These are phyloP conservation scores for Caradrina clavipalpis DNA, from an alignment of 2,888 invertebrate genomes.

Conservation along the genomic window DNA sequence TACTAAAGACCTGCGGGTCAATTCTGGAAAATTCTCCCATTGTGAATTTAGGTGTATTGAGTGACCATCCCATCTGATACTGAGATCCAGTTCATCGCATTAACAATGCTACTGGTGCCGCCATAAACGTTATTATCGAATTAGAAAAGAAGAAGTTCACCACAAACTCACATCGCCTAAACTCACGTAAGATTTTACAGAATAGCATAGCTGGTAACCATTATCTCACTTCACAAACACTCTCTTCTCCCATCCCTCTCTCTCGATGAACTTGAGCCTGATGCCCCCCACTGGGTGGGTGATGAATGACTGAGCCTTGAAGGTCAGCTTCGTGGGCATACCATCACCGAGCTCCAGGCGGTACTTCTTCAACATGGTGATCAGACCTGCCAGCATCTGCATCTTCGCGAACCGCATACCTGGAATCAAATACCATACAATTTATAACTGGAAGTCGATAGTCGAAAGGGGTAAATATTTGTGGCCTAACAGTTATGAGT, in stretches of 20 bases:
- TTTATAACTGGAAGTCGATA: not conserved
- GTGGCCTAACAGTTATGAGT: no score
- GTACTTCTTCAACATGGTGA: conserved; percentile 73
- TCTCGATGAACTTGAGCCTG: conserved; percentile 58
- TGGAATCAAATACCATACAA: conserved; percentile 14
- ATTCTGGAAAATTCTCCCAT: no score
- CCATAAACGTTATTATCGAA: no score
- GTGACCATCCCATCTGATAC: no score
- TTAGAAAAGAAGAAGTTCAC: no score
- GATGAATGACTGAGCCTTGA: conserved; percentile 47
- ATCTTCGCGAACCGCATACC: conserved; percentile 74
- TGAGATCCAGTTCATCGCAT: no score
- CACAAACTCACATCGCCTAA: no score
- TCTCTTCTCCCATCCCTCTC: conserved; percentile 64
- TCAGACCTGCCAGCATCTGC: conserved; percentile 73
- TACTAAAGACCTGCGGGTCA: no score
- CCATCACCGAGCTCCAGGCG: conserved; percentile 64
- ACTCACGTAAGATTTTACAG: no score
- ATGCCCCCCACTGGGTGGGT: conserved; percentile 54
- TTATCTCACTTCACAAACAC: conserved; percentile 40
- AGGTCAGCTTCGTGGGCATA: conserved; percentile 57
- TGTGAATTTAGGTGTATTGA: no score
- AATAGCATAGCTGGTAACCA: not conserved
- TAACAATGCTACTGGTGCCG: no score
- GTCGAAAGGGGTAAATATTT: no score